These are phyloP conservation scores for Hydrocynus forskahlii DNA, from an alignment of 2,797 vertebrate genomes.

Conservation along the genomic window DNA sequence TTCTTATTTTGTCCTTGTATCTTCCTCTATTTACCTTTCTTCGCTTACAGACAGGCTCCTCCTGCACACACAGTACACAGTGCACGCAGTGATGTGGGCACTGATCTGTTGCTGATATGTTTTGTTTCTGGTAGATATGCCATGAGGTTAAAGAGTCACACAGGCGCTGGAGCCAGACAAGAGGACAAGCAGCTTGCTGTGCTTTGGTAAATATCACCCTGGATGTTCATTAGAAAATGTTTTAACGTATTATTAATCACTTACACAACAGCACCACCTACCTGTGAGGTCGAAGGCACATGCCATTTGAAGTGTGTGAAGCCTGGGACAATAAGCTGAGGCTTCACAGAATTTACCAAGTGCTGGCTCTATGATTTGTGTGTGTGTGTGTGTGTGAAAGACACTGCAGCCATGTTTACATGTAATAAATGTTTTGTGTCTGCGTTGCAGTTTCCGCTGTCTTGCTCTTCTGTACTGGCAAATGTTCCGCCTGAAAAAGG, in stretches of 20 bases:
- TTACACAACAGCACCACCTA: constrained; percentile 21
- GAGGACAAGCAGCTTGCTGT: constrained; percentile 97
- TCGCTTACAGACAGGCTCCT: not conserved
- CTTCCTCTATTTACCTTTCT: not conserved
- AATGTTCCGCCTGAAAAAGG: constrained; percentile 98
- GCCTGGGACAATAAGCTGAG: not conserved
- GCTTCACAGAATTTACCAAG: too few species aligned
- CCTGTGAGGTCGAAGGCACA: constrained; percentile 1
- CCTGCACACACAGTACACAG: constrained; percentile 2
- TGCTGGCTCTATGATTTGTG: too few species aligned
- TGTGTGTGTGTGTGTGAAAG: not conserved
- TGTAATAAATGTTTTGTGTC: constrained; percentile 30
- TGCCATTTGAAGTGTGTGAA: not conserved
- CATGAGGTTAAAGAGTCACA: constrained; percentile 96
- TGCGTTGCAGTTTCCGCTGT: constrained; percentile 87
- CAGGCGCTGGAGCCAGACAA: constrained; percentile 86
- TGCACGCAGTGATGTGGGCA: not conserved
- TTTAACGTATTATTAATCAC: not conserved
- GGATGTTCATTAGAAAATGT: not conserved
- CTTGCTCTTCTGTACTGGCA: constrained; percentile 98
- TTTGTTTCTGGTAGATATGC: constrained; percentile 85
- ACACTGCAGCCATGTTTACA: not conserved
- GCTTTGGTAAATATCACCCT: constrained; percentile 84
- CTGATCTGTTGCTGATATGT: constrained; percentile 39
- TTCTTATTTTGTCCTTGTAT: not conserved